These are phyloP conservation scores for Cassiopea andromeda DNA, from an alignment of 30 jellyfish, hydroid and myxozoan species.

Conservation along the genomic window DNA sequence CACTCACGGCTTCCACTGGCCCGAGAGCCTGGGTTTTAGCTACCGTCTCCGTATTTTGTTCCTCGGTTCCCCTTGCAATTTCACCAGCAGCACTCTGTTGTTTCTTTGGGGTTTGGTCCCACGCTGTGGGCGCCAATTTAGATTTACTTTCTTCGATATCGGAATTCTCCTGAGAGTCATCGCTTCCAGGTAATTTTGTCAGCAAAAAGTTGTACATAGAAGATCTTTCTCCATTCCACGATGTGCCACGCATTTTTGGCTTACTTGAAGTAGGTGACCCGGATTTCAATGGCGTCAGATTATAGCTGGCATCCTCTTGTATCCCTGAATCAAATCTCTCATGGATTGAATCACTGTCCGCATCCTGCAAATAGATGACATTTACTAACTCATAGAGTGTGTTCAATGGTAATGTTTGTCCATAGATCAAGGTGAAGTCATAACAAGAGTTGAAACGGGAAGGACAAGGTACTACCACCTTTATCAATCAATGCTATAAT, in stretches of 20 bases:
- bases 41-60: not conserved
- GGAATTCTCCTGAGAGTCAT: not conserved
- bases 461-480: too few species aligned
- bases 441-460: too few species aligned
- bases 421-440: not conserved
- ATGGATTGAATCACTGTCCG: constrained; percentile 52
- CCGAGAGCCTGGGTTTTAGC: not conserved
- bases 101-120: not conserved
- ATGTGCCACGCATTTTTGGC: not conserved
- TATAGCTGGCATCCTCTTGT: constrained; percentile 46
- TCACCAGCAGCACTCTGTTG: not conserved
- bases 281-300: not conserved
- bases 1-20: not conserved
- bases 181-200: not conserved
- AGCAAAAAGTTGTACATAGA: constrained; percentile 12
- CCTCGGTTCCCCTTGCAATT: not conserved
- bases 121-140: constrained; percentile 1
- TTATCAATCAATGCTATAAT: too few species aligned
- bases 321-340: constrained; percentile 73
- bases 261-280: not conserved
- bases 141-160: not conserved
- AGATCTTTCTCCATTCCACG: constrained; percentile 28
- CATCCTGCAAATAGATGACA: constrained; percentile 27
- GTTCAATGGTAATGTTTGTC: not conserved
- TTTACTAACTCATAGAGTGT: not conserved